Conservation (phyloP, 2,113 vertebrate genomes). For the Ailurus styani region DNA sequence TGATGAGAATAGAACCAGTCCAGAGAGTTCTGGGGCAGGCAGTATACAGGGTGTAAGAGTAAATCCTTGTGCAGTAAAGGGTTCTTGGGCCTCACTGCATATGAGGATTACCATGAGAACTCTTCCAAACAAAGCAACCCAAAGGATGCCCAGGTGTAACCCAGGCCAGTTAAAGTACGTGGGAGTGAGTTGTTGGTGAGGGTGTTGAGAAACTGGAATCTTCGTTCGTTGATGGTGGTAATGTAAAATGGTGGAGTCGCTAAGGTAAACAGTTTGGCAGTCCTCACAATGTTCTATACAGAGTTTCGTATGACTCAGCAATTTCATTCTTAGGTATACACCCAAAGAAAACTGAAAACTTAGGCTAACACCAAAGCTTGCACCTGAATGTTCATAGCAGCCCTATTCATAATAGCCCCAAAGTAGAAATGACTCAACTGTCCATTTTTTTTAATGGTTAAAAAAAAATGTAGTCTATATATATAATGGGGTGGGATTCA, state of each 20-base stretch:
- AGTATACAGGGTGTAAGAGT: too few relatives aligned
- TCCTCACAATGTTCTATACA: background rate
- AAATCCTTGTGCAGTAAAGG: background rate
- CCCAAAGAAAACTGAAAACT: background rate
- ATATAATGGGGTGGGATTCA: background rate
- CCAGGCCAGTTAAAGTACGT: background rate
- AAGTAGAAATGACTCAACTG: background rate
- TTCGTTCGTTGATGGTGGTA: background rate
- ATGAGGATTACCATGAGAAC: background rate
- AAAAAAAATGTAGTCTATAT: background rate
- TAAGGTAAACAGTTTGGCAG: background rate
- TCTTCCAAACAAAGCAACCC: background rate
- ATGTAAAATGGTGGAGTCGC: background rate
- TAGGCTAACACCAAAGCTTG: background rate
- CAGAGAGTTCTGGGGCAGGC: background rate
- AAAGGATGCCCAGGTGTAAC: background rate
- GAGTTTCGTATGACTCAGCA: background rate
- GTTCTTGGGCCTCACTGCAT: background rate
- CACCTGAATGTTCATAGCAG: background rate
- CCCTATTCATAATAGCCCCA: background rate
- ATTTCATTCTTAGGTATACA: background rate
- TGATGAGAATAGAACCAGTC: background rate
- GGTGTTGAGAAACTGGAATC: background rate
- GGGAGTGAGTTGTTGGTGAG: background rate
- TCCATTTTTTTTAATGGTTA: background rate